These are phyloP conservation scores for Buceros bicornis DNA, from an alignment of 2,797 vertebrate species.

Conservation along the genomic window DNA sequence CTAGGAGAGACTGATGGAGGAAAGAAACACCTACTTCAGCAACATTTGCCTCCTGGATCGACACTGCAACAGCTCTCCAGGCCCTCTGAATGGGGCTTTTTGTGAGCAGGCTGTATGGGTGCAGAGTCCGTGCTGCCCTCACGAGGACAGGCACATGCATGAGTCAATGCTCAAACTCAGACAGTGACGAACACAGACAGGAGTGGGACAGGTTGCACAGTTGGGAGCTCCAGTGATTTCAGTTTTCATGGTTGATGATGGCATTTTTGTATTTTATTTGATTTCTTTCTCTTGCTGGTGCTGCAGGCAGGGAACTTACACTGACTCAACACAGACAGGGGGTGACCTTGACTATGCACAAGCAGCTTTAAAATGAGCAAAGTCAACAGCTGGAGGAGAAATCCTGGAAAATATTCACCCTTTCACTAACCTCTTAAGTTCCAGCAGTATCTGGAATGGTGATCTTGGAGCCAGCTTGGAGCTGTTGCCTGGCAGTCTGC, in stretches of 20 bases:
- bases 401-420: background rate
- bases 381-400: constrained; percentile 7
- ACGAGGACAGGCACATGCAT: rapidly evolving
- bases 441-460: background rate
- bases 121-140: rapidly evolving
- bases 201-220: background rate
- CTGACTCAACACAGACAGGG: background rate
- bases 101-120: background rate
- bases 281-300: background rate
- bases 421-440: background rate
- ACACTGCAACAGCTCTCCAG: background rate
- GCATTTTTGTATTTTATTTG: background rate
- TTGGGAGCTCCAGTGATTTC: rapidly evolving
- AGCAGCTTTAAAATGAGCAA: background rate
- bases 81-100: background rate
- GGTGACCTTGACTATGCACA: background rate
- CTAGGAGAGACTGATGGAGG: background rate
- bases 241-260: background rate
- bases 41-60: background rate
- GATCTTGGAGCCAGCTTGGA: background rate
- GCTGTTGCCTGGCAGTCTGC: background rate
- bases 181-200: background rate
- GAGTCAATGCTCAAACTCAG: background rate
- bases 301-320: background rate
- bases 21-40: background rate